Base-by-base conservation (phyloP, 2,113 vertebrate species). In the Synodontis membranacea region DNA sequence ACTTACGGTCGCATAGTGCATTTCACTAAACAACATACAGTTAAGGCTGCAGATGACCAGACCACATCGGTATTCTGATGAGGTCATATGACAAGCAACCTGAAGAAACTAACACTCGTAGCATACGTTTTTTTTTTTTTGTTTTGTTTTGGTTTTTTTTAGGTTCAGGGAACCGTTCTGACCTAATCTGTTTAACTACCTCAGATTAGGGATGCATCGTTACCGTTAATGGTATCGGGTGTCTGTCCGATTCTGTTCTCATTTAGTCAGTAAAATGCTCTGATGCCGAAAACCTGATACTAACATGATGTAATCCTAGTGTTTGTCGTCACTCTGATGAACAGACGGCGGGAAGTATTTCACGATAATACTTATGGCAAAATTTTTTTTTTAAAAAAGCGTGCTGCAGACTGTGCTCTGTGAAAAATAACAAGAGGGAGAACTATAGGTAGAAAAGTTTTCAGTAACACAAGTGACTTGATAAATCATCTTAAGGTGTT, bases 41-140 rank as follows among this genome's bases (percentile, higher is more conserved):
- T 34, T 83, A 23, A 23, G 17, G 39, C 39, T 83, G 50, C 31
- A 9, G 37, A 64, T 39, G 48, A 58, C 74, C 54, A 42, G 72
- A 75, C 15, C 17, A 58, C 39, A 28, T 56, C 42, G 60, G 74
- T 9, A 50, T 28, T 12, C 39, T 31, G 25, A 34, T 60, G 14
- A 78, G 23, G 83, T 84, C 54, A 88, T 50, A 50, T 80, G 25
- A 88, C 31, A 64, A 48, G 72, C 14, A 80, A n/a, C 28, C 34
- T 52, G 28, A 34, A n/a, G 46, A 82, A 34, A 72, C 54, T 34
- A 82, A 70, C 37, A 17, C 42, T 44, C 66, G 66, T 56, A 86
- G 31, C 1, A 19, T 50, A 60, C 52, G 56, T 39, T 54, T 2
- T n/a, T n/a, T n/a, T n/a, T n/a, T n/a, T n/a, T n/a, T n/a, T n/a